phyloP scores from a whole-genome alignment of 2,797 vertebrate genomes.

The Leptatherina wallacei region DNA sequence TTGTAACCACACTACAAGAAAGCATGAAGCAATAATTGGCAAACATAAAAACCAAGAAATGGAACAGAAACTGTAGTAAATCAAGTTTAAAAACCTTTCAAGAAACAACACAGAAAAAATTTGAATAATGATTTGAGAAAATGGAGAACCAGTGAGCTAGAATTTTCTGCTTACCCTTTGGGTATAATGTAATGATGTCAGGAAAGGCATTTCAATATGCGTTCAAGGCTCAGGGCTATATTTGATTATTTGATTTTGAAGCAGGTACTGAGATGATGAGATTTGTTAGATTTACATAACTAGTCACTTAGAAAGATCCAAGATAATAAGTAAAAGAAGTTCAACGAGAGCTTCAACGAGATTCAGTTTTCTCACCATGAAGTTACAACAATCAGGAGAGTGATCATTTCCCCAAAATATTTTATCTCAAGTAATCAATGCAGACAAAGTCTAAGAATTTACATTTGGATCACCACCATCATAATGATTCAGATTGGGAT shows the following conservation, averaged over 20 bases:
- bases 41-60: conserved; percentile 29
- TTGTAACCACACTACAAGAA: conserved; percentile 2
- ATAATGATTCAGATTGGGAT: conserved; percentile 38
- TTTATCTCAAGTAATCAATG: conserved; percentile 37
- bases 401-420: conserved; percentile 36
- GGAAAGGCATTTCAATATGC: conserved; percentile 35
- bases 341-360: conserved; percentile 11
- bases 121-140: conserved; percentile 31
- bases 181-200: conserved; percentile 39
- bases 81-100: conserved; percentile 22
- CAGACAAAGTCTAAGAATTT: conserved; percentile 16
- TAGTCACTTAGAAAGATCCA: conserved; percentile 29
- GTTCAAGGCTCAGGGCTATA: conserved; percentile 33
- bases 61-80: conserved; percentile 4
- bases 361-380: conserved; percentile 26
- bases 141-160: conserved; percentile 29
- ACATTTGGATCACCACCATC: conserved; percentile 31
- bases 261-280: conserved; percentile 35
- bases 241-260: conserved; percentile 35
- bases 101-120: conserved; percentile 22
- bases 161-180: conserved; percentile 21
- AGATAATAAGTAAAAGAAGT: conserved; percentile 22
- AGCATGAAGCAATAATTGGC: conserved; percentile 22
- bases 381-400: conserved; percentile 21
- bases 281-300: conserved; percentile 30